Evolutionary conservation across 2,797 vertebrate species (phyloP).

Genomic region (Thunnus albacares): DNA sequence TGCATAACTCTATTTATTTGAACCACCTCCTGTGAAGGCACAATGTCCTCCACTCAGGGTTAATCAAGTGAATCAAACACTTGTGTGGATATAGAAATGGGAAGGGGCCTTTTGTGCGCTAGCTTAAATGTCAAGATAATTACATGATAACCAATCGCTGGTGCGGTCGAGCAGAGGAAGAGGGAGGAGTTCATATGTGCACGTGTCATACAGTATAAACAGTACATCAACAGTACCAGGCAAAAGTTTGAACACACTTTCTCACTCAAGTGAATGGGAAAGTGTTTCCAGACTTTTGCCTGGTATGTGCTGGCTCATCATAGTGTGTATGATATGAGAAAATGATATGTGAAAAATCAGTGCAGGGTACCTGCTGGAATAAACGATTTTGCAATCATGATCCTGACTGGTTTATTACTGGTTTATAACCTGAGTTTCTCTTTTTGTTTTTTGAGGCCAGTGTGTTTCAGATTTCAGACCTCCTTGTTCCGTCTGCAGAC

Average conservation of each 20-base stretch:
- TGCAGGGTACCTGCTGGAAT: not conserved
- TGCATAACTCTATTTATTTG: constrained; percentile 65
- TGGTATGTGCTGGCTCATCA: not conserved
- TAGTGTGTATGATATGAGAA: not conserved
- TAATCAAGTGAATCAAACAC: constrained; percentile 62
- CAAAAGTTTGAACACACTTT: too few species aligned
- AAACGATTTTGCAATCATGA: constrained; percentile 5
- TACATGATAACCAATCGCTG: constrained; percentile 25
- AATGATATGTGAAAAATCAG: not conserved
- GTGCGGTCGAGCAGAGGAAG: constrained; percentile 28
- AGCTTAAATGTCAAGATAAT: constrained; percentile 60
- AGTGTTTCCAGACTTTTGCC: too few species aligned
- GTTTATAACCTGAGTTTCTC: not conserved
- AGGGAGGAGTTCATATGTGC: constrained; percentile 28
- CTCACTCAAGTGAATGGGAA: too few species aligned
- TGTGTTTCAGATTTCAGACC: constrained; percentile 42
- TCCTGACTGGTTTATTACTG: constrained; percentile 29
- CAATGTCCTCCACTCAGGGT: constrained; percentile 64
- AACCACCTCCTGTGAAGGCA: constrained; percentile 28
- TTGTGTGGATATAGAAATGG: not conserved
- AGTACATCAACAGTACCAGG: not conserved
- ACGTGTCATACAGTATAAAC: not conserved
- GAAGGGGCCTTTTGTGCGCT: constrained; percentile 31
- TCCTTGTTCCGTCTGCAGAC: constrained; percentile 42
- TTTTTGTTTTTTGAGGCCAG: constrained; percentile 26